Evolutionary conservation across 2,113 vertebrate species (phyloP).

Genomic region (Brienomyrus longianalis): DNA sequence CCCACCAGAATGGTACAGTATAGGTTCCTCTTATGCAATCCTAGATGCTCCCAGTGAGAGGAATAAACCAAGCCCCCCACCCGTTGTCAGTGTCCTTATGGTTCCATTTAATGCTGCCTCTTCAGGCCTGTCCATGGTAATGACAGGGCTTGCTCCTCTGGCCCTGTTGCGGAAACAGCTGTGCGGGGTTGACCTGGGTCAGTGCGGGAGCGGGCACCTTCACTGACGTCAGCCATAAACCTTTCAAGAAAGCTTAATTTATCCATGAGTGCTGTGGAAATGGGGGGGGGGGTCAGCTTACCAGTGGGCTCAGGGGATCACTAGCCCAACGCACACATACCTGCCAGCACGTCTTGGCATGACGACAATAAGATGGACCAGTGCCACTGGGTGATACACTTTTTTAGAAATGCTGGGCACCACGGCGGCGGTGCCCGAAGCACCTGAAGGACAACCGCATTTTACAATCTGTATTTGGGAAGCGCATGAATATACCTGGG

Average conservation of each 20-base stretch:
- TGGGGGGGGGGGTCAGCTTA: neutral
- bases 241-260: slow-evolving; percentile 19
- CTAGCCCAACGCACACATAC: neutral
- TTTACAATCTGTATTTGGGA: neutral
- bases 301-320: neutral
- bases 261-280: neutral
- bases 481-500: neutral
- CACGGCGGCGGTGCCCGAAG: neutral
- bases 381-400: neutral
- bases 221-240: slow-evolving; percentile 15
- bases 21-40: neutral
- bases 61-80: neutral
- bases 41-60: neutral
- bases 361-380: neutral
- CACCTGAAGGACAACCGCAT: neutral
- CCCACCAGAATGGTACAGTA: neutral
- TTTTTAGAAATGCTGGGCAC: neutral
- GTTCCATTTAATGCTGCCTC: neutral
- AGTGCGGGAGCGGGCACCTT: neutral
- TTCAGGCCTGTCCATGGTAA: neutral
- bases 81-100: neutral
- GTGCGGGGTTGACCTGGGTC: neutral
- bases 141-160: neutral
- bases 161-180: neutral
- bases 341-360: neutral